phyloP scores from a whole-genome alignment of 2,113 vertebrate genomes.

The Parus major region DNA sequence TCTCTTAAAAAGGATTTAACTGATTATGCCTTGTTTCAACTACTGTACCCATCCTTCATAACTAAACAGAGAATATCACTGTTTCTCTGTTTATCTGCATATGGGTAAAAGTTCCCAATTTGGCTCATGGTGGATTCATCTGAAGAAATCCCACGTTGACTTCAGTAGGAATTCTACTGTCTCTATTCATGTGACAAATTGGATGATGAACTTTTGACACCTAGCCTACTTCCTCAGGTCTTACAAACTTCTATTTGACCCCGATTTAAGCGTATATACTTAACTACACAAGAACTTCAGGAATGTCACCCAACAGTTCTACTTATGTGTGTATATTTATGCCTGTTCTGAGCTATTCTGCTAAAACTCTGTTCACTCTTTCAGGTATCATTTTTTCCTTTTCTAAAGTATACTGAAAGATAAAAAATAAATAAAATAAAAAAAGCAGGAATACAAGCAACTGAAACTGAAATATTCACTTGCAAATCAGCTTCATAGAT shows the following conservation, averaged over 20 bases:
- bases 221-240: neutral
- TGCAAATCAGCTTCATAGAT: neutral
- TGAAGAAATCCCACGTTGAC: neutral
- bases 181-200: neutral
- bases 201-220: neutral
- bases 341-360: neutral
- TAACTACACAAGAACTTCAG: neutral
- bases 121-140: neutral
- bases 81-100: neutral
- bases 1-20: neutral
- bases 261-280: neutral
- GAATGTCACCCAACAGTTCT: neutral
- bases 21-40: neutral
- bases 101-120: neutral
- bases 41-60: neutral
- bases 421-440: neutral
- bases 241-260: neutral
- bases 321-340: neutral
- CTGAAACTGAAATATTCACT: neutral
- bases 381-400: neutral
- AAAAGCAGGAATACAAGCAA: neutral
- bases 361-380: neutral
- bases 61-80: neutral
- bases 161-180: neutral
- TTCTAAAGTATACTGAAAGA: neutral